Evolutionary conservation across 2,888 invertebrate genomes (phyloP).

Genomic region (Diaphora mendica): DNA sequence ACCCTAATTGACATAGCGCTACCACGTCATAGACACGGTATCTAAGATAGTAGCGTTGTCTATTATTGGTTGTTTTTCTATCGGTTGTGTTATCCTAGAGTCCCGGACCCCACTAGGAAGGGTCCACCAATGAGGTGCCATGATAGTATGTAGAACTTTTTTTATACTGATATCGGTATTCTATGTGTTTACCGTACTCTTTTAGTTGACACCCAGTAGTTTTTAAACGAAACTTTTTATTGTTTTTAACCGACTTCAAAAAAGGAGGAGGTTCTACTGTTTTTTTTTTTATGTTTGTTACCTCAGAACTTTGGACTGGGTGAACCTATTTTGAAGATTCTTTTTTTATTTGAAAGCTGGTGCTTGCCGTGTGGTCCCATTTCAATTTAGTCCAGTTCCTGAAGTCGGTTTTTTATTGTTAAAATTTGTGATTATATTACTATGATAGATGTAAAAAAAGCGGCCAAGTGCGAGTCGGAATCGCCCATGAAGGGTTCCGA

Average conservation of each 20-base stretch:
- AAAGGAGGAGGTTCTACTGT: no score
- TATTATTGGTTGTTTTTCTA: conserved; percentile 10
- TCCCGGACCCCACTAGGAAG: not conserved
- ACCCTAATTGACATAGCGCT: conserved; percentile 8
- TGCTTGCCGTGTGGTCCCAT: no score
- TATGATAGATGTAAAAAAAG: no score
- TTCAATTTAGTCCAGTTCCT: no score
- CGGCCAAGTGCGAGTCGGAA: no score
- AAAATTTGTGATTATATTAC: no score
- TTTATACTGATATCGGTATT: not conserved
- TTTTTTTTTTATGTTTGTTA: no score
- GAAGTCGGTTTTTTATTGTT: no score
- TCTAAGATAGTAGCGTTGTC: conserved; percentile 4
- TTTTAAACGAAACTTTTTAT: not conserved
- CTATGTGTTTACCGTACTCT: not conserved
- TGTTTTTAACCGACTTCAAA: not conserved
- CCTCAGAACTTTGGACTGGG: no score
- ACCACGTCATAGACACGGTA: conserved; percentile 3
- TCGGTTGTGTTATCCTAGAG: conserved; percentile 14
- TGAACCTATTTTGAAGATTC: no score
- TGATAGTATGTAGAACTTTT: not conserved
- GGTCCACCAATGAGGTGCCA: conserved; percentile 9
- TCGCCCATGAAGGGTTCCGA: no score
- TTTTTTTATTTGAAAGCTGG: no score
- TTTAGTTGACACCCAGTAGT: not conserved